Base-by-base conservation (phyloP, 2,113 vertebrate species). In the Coptodon bakossiorum region DNA sequence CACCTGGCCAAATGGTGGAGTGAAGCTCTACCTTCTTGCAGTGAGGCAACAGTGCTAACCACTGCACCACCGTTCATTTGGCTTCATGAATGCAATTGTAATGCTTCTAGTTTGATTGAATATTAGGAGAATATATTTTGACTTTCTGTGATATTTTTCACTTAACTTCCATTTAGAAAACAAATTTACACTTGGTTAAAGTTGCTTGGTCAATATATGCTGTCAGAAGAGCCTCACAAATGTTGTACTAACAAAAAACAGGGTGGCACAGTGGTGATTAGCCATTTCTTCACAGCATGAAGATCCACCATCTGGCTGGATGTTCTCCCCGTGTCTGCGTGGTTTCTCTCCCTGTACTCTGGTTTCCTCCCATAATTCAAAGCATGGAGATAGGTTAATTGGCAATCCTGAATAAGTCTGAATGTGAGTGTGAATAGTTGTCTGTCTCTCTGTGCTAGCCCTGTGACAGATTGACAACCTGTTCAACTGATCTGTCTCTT, bases 291-390 rank as follows among this genome's bases (percentile, higher is more conserved):
- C 66, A 71, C 66, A 27, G 8, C 5, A 45, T 12, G 31, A 66
- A 5, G 31, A 66, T 0, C 0, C 17, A 36, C 1, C 31, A 66
- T 66, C 4, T n/a, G 10, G 31, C 31, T 38, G 61, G 17, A 71
- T 16, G 13, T 71, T 27, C n/a, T 27, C 38, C 38, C 13, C 5
- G 2, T 16, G 66, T 43, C 13, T 73, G 38, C 0, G 6, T 45
- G 0, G 5, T n/a, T 1, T 71, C 13, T 71, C n/a, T 24, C n/a
- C n/a, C 36, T 40, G 7, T 43, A 71, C n/a, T 71, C 38, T 73
- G 38, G 36, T 40, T 71, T 71, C n/a, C 7, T 4, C 36, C 12
- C 7, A 71, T 43, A 40, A 68, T 40, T 10, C 36, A 40, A 22
- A 63, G 29, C 59, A 63, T 66, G 34, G 31, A 40, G 11, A 61